Evolutionary conservation across 2,888 invertebrate species (phyloP), one percentile per base, ranked within the genome.

Genomic region (Caenorhabditis sinica): DNA sequence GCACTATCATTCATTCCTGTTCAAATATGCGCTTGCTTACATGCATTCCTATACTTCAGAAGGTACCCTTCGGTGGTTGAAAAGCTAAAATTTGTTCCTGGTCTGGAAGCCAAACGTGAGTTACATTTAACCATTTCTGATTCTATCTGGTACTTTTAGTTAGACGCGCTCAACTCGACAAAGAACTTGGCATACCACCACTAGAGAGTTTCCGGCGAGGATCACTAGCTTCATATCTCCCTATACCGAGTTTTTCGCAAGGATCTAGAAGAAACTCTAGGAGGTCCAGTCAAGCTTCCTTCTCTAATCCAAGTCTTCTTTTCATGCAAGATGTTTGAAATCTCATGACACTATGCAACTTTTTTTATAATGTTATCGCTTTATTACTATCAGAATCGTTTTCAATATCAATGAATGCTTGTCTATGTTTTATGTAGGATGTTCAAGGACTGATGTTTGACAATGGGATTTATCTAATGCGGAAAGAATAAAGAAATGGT

Each of bases 1-100:
- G 90, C 91, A 6, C 79, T 91, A 13, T 89, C 90, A 11, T 91
- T 91, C 79, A 83, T 92, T 15, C 92, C 92, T 1, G 90, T 92
- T 2, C 91, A 92, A 83, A 85, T 90, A 28, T 90, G 90, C 75
- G 90, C 89, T 9, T 91, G 91, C 63, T 71, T 91, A 8, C 91
- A 91, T 43, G 90, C 91, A 0, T 89, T 89, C 63, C 72, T 90
- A 28, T 91, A 90, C 76, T 91, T 91, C 53, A 72, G 89, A 66
- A 71, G 89, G 20, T 90, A 83, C 69, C 88, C 88, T 17, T 85
- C 88, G 3, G 89, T 90, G 17, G 89, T 88, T 11, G 89, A 89
- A 60, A 90, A 90, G 56, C 56, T 90, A 60, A 85, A 85, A 75
- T 90, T 80, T 72, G 89, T 90, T 1, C 89, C 89, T 23, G 89